phyloP scores from a whole-genome alignment of 2,797 vertebrate genomes.

The Parauchenoglanis punctatus region DNA sequence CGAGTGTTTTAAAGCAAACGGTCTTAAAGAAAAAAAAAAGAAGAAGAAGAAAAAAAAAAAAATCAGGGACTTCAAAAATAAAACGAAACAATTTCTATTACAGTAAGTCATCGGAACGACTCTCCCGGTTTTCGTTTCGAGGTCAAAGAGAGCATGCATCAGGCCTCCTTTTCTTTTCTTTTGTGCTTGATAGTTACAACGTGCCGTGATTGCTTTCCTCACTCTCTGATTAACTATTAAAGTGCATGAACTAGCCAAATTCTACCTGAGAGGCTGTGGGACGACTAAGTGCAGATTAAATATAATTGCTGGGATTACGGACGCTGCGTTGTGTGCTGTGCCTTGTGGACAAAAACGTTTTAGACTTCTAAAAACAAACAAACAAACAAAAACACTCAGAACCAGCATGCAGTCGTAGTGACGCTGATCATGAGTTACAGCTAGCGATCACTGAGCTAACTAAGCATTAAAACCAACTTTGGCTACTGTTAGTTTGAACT shows the following conservation, averaged over 20 bases:
- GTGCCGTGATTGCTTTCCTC: conserved; percentile 42
- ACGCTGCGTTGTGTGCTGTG: conserved; percentile 21
- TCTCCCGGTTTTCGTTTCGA: background rate
- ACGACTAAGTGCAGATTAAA: conserved; percentile 65
- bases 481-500: conserved; percentile 40
- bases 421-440: conserved; percentile 2
- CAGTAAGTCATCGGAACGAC: background rate
- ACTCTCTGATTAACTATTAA: conserved; percentile 64
- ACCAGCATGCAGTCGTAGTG: conserved; percentile 2
- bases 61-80: background rate
- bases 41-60: background rate
- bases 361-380: conserved; percentile 30
- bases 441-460: conserved; percentile 30
- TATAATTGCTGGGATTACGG: conserved; percentile 43
- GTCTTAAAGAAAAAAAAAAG: background rate
- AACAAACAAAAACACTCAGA: conserved; percentile 7
- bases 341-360: conserved; percentile 14
- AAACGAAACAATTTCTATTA: background rate
- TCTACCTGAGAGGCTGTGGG: conserved; percentile 75
- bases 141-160: background rate
- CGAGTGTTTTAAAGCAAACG: background rate
- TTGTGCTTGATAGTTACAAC: conserved; percentile 49
- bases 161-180: background rate
- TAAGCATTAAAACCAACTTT: conserved; percentile 19
- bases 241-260: conserved; percentile 73